A percentile compares a stretch with the other conserved stretches of the same genome.
Evolutionary conservation across 1,140 invertebrate genomes (phyloP).

Genomic region (Psilanteris sp.): DNA sequence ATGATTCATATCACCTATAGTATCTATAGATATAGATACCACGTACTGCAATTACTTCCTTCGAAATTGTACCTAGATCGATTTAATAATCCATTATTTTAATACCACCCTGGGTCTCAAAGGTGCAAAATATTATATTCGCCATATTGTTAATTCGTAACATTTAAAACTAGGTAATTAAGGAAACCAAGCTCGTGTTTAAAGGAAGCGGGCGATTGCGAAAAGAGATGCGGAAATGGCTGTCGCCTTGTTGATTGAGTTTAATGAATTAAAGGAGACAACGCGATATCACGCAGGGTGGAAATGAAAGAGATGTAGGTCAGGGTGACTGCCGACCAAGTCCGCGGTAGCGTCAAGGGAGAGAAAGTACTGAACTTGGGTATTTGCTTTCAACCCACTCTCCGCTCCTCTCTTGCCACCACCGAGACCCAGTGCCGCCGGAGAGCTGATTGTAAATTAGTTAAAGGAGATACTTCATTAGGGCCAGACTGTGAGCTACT

Average conservation of each 20-base stretch:
- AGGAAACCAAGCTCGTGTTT: too few relatives aligned
- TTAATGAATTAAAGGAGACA: slow-evolving; percentile 79
- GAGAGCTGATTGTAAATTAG: slow-evolving; percentile 78
- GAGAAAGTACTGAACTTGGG: slow-evolving; percentile 73
- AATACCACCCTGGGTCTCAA: too few relatives aligned
- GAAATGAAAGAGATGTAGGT: slow-evolving; percentile 78
- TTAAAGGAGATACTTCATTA: slow-evolving; percentile 79
- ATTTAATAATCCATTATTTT: too few relatives aligned
- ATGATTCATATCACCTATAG: too few relatives aligned
- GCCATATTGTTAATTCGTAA: too few relatives aligned
- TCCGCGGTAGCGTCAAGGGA: slow-evolving; percentile 64
- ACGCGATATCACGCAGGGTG: slow-evolving; percentile 66
- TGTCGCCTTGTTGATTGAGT: slow-evolving; percentile 76
- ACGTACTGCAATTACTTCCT: too few relatives aligned
- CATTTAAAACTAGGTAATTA: too few relatives aligned
- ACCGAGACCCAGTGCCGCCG: slow-evolving; percentile 63
- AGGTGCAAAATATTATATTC: too few relatives aligned
- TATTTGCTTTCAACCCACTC: slow-evolving; percentile 65
- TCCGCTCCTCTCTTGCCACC: slow-evolving; percentile 63
- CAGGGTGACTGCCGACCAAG: slow-evolving; percentile 70
- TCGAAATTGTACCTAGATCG: too few relatives aligned
- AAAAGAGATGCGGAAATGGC: slow-evolving; percentile 62
- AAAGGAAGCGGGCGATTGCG: slow-evolving; percentile 12
- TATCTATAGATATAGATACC: too few relatives aligned
- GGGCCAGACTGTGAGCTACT: slow-evolving; percentile 63